phyloP scores from a whole-genome alignment of 2,113 vertebrate species.

The Holacanthus passer region DNA sequence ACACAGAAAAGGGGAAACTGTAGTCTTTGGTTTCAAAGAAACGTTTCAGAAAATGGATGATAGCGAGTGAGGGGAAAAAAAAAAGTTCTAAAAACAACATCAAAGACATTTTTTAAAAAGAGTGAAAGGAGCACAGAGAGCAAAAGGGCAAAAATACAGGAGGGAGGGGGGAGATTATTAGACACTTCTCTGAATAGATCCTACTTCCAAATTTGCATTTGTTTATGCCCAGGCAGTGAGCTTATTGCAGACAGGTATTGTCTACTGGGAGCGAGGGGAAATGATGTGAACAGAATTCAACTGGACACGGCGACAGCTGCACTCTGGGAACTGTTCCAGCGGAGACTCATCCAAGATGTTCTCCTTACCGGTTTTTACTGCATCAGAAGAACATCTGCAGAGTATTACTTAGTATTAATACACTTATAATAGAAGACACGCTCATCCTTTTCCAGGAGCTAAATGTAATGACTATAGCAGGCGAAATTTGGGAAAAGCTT shows the following conservation, averaged over 20 bases:
- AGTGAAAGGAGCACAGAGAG: conserved; percentile 59
- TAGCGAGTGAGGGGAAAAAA: conserved; percentile 48
- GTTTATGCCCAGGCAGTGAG: conserved; percentile 82
- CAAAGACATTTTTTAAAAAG: conserved; percentile 82
- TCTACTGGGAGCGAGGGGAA: conserved; percentile 81
- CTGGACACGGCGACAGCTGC: conserved; percentile 89
- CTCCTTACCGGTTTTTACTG: conserved; percentile 63
- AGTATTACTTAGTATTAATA: conserved; percentile 81
- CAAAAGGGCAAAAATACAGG: conserved; percentile 43
- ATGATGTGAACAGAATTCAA: conserved; percentile 89
- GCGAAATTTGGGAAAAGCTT: conserved; percentile 41
- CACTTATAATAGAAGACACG: conserved; percentile 73
- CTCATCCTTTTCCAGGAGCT: conserved; percentile 68
- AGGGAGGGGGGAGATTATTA: conserved; percentile 71
- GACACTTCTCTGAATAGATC: conserved; percentile 75
- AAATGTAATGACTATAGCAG: conserved; percentile 74
- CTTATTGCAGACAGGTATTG: conserved; percentile 87
- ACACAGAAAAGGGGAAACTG: conserved; percentile 32
- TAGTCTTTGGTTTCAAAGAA: conserved; percentile 49
- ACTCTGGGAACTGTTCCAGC: conserved; percentile 80
- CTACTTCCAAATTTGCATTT: conserved; percentile 83
- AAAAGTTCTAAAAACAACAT: conserved; percentile 87
- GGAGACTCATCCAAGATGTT: conserved; percentile 77
- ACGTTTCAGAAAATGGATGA: conserved; percentile 59
- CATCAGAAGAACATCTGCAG: conserved; percentile 75